Percentiles rank a stretch among this genome's conserved stretches.
These are phyloP conservation scores for Mugil cephalus DNA, from an alignment of 2,113 vertebrate genomes.

Conservation along the genomic window DNA sequence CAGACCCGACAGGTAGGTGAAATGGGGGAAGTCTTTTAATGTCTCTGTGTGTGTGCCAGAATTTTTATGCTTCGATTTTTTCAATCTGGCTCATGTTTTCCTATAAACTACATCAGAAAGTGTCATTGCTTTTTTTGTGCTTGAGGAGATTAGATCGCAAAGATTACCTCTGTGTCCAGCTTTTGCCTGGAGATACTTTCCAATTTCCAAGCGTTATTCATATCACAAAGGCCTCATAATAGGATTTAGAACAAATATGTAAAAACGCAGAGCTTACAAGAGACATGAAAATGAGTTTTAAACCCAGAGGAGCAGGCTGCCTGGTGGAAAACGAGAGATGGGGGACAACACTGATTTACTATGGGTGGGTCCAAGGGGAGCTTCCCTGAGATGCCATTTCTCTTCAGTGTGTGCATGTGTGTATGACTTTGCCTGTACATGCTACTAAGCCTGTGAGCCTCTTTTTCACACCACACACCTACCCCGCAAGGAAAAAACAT, in stretches of 20 bases:
- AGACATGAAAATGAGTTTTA: constrained; percentile 83
- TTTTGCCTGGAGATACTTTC: constrained; percentile 77
- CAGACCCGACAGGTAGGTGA: constrained; percentile 65
- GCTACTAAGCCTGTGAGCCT: constrained; percentile 15
- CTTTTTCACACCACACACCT: constrained; percentile 8
- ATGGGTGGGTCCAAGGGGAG: constrained; percentile 58
- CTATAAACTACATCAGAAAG: constrained; percentile 51
- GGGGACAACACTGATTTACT: constrained; percentile 71
- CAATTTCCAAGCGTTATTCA: constrained; percentile 81
- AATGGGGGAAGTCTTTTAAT: constrained; percentile 17
- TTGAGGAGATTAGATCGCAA: constrained; percentile 74
- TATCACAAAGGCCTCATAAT: constrained; percentile 81
- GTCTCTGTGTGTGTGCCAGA: constrained; percentile 8
- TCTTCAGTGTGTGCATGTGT: constrained; percentile 32
- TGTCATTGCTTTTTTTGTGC: constrained; percentile 52
- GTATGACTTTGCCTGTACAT: constrained; percentile 13
- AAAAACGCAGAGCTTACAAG: constrained; percentile 78
- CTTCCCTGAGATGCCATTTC: constrained; percentile 47
- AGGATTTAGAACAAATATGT: constrained; percentile 83
- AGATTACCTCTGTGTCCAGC: constrained; percentile 82
- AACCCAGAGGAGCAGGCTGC: constrained; percentile 76
- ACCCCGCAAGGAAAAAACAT: neutral
- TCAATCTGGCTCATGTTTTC: constrained; percentile 46
- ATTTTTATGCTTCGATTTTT: constrained; percentile 21
- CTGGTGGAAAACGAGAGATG: constrained; percentile 66